phyloP scores from a whole-genome alignment of 2,888 invertebrate genomes.

The Pristionchus entomophagus region DNA sequence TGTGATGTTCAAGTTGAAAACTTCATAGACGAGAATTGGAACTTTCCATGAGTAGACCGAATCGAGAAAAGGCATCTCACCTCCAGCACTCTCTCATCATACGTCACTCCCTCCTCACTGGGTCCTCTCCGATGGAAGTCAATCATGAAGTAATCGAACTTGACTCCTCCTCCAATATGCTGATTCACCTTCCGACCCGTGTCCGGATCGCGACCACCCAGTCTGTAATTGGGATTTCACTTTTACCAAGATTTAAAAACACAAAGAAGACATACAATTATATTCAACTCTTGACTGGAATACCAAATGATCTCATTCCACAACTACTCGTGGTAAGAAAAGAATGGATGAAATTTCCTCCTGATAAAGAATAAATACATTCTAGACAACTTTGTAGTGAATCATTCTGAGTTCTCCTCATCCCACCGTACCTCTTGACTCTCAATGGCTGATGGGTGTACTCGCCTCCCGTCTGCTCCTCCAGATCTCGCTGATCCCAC shows the following conservation, averaged over 20 bases:
- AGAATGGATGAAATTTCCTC: neutral
- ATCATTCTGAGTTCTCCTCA: neutral
- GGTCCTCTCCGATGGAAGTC: conserved; percentile 73
- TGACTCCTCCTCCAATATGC: conserved; percentile 75
- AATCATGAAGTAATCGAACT: conserved; percentile 76
- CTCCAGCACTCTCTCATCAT: conserved; percentile 74
- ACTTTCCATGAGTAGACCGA: conserved; percentile 59
- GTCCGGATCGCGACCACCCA: conserved; percentile 73
- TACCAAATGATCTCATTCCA: neutral
- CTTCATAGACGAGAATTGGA: too few relatives aligned
- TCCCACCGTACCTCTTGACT: conserved; percentile 55
- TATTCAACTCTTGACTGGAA: too few relatives aligned
- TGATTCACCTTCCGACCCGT: conserved; percentile 72
- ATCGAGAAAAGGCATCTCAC: conserved; percentile 18
- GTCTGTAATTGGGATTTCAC: neutral
- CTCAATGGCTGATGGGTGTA: conserved; percentile 73
- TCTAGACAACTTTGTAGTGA: too few relatives aligned
- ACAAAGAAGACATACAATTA: too few relatives aligned
- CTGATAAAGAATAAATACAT: too few relatives aligned
- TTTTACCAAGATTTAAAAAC: neutral
- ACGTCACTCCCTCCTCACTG: conserved; percentile 59
- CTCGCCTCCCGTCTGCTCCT: conserved; percentile 65
- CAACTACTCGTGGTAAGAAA: too few relatives aligned
- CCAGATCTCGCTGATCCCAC: conserved; percentile 70
- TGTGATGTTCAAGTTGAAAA: too few relatives aligned